Base-by-base conservation (phyloP, 2,888 invertebrate genomes). In the Flexamia atlantica region DNA sequence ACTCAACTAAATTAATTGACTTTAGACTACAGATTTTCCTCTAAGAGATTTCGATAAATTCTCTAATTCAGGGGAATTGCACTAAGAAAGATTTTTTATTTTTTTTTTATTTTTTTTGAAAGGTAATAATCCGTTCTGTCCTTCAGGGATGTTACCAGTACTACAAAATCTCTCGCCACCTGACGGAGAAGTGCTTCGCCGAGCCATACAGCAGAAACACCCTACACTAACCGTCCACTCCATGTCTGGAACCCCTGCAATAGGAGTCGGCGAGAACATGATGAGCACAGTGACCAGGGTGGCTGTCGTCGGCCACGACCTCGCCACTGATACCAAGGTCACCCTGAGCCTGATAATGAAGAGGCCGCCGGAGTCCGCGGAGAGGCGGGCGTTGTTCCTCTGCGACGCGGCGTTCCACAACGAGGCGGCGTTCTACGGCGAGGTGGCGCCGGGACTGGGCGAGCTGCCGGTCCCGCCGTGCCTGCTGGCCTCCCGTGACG, bases 371-470 rank as follows among this genome's bases (percentile, higher is more conserved):
- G 84, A 85, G 9, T 85, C 85, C 64, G 30, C 25, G 14, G 76
- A 76, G 30, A 36, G 76, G n/a, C 74, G 86, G 23, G 76, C 82
- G 42, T 84, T 85, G 12, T 85, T 85, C 68, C 85, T 86, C 46
- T 86, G 87, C 74, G 87, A 87, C 70, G 86, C 86, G 0, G 87
- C 87, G 0, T 86, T 86, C 82, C 40, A 83, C 28, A 87, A 87
- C 76, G 87, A 87, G 70, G 85, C 87, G 1, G 83, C 70, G 25
- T 85, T 85, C 20, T 87, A 87, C 85, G 82, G 84, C 23, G 70
- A 64, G 36, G 84, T 86, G 40, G 64, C 86, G 0, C 87, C 87
- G 17, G 68, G 72, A 2, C 70, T 87, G 80, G 84, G 84, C 50
- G 23, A 81, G 20, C 85, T 87, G 53, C 87, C 87, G 0, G 86